Evolutionary conservation across 1,140 invertebrate species (phyloP).

Genomic region (Conus ventricosus): DNA sequence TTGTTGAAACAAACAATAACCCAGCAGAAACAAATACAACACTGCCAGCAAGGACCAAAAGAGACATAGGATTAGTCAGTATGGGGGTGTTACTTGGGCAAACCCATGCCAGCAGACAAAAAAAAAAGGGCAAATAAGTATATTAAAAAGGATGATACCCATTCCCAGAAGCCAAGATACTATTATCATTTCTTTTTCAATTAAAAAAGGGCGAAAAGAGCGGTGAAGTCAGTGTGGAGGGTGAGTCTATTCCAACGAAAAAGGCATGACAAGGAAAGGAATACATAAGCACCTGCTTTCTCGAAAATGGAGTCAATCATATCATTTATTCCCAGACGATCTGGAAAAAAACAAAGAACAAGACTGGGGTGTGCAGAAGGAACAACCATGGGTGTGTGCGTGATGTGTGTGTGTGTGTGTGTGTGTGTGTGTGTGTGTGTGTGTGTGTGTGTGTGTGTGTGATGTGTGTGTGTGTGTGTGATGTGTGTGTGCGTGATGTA

Average conservation of each 20-base stretch:
- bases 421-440: too few relatives aligned
- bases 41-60: neutral
- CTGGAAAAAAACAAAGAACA: slow-evolving; percentile 39
- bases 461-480: too few relatives aligned
- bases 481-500: too few relatives aligned
- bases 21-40: too few relatives aligned
- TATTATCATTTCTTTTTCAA: neutral
- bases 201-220: neutral
- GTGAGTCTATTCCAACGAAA: slow-evolving; percentile 5
- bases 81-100: neutral
- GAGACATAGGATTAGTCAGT: neutral
- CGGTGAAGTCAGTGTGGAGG: neutral
- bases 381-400: too few relatives aligned
- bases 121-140: too few relatives aligned
- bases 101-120: neutral
- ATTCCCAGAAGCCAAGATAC: neutral
- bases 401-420: too few relatives aligned
- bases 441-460: too few relatives aligned
- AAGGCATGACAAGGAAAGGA: slow-evolving; percentile 36
- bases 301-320: slow-evolving; percentile 62
- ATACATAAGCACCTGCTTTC: slow-evolving; percentile 58
- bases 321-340: slow-evolving; percentile 56
- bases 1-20: too few relatives aligned
- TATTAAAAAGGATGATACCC: neutral
- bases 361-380: neutral